Conservation (phyloP, 2,797 vertebrate species). For the Sebastes oblongus region DNA sequence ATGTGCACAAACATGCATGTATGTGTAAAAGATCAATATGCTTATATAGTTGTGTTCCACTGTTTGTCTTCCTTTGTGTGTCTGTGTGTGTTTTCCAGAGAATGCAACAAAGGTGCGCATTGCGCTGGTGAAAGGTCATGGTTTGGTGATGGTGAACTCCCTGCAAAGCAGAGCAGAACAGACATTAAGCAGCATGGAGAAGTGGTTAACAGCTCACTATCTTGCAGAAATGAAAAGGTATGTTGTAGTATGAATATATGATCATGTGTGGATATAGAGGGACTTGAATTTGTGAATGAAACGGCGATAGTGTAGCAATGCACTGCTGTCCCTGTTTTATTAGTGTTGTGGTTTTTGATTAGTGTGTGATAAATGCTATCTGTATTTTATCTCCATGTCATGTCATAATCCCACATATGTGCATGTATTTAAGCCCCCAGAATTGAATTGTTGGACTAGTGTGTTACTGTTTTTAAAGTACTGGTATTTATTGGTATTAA, state of each 20-base stretch:
- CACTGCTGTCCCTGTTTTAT: not conserved
- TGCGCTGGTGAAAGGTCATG: constrained; percentile 85
- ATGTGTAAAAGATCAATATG: not conserved
- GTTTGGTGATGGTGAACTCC: constrained; percentile 76
- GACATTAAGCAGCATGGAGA: constrained; percentile 82
- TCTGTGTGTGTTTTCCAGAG: constrained; percentile 71
- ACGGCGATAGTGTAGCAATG: not conserved
- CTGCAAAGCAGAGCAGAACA: constrained; percentile 79
- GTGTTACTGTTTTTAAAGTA: not conserved
- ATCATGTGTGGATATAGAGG: not conserved
- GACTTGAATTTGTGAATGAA: not conserved
- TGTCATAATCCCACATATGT: not conserved
- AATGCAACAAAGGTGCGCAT: constrained; percentile 79
- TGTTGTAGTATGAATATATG: not conserved
- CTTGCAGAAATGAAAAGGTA: constrained; percentile 90
- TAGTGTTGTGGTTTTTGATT: not conserved
- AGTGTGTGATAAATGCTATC: not conserved
- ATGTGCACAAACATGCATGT: not conserved
- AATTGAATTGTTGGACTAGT: not conserved
- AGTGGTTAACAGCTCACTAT: constrained; percentile 83
- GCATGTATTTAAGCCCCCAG: not conserved
- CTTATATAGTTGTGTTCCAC: constrained; percentile 13
- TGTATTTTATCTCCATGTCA: not conserved
- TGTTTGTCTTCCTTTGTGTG: not conserved
- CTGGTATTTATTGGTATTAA: not conserved